Evolutionary conservation across 2,113 vertebrate genomes (phyloP), one percentile per base, ranked within the genome.

Genomic region (Daphoenositta chrysoptera): DNA sequence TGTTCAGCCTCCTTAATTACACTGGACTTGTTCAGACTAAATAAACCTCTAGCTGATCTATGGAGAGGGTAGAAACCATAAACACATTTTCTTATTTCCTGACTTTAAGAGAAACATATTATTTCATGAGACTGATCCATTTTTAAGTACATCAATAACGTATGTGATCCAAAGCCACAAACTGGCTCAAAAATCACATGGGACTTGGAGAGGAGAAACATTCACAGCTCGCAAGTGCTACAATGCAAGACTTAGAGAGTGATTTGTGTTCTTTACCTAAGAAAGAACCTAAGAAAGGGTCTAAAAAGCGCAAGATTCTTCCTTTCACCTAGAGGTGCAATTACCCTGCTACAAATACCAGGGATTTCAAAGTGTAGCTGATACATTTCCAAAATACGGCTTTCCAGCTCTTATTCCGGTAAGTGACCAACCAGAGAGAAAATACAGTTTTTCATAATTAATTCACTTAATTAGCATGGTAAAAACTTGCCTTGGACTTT

Each of bases 401-500:
- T 78, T 91, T 84, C 61, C 48, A 64, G 47, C 4, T 3, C 28
- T 60, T 75, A 42, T 7, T 78, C 24, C 56, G 4, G 2, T 50
- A 83, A 75, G 31, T 4, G 13, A 11, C 39, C 42, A 80, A 71
- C 9, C 31, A 73, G 42, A 83, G 10, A 85, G 37, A 54, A 89
- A 64, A n/a, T 17, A 69, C 2, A 56, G 10, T 19, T 73, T 81
- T 83, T 53, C 20, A 10, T 15, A 47, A 50, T 64, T 37, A 87
- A 57, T 54, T 88, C 5, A 80, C 15, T 93, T 82, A 64, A 73
- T 42, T 40, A 94, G 17, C 22, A 63, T 27, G 5, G 19, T 54
- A 57, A 47, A 54, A 83, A 57, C 97, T 96, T 97, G 98, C 99
- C 98, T 98, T 99, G 39, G 99, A 99, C 86, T 98, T 99, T 23